Evolutionary conservation across 2,113 vertebrate genomes (phyloP).

Genomic region (Prunella fulvescens): DNA sequence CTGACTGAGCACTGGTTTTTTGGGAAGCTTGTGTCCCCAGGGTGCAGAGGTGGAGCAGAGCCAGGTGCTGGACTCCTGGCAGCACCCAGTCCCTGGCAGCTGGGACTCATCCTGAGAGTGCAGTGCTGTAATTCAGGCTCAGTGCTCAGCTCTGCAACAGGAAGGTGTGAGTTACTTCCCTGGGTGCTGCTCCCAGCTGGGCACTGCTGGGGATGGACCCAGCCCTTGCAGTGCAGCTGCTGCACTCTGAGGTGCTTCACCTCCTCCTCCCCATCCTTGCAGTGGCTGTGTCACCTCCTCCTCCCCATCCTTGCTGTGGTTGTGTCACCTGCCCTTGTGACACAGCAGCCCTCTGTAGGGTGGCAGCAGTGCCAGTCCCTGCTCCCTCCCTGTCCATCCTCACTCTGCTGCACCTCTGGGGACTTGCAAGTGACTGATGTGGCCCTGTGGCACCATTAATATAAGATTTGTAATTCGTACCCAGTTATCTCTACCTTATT

Average conservation of each 20-base stretch:
- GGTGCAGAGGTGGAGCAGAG: not conserved
- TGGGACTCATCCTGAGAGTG: not conserved
- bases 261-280: not conserved
- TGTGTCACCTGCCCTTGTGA: not conserved
- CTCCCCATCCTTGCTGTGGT: not conserved
- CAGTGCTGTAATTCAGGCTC: fast-evolving
- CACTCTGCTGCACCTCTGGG: not conserved
- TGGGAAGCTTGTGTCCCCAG: fast-evolving
- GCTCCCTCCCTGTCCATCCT: not conserved
- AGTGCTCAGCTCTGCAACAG: not conserved
- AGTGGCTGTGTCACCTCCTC: not conserved
- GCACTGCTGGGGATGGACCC: not conserved
- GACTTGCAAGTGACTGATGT: not conserved
- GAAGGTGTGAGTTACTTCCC: not conserved
- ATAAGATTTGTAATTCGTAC: no score
- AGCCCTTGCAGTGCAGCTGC: not conserved
- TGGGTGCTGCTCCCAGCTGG: not conserved
- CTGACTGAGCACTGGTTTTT: not conserved
- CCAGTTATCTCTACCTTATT: not conserved
- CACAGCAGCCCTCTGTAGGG: not conserved
- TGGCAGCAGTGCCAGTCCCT: not conserved
- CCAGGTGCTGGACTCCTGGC: not conserved
- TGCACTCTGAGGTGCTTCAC: not conserved
- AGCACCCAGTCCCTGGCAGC: not conserved
- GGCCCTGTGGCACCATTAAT: fast-evolving